Percentiles rank a stretch among this genome's conserved stretches.
Conservation (phyloP, 1,140 invertebrate genomes). For the Ericerus pela region DNA sequence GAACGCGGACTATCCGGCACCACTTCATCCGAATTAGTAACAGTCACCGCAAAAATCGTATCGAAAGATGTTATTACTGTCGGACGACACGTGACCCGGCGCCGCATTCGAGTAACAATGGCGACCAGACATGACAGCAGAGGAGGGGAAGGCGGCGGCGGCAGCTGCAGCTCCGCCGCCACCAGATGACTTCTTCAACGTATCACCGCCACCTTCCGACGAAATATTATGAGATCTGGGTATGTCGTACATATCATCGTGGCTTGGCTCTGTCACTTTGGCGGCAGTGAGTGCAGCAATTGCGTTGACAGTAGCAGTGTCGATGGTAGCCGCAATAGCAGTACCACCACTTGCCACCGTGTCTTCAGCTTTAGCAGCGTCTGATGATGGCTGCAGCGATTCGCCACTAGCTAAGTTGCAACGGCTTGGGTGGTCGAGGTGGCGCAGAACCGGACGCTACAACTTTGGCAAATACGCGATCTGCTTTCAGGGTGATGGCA, state of each 20-base stretch:
- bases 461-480: constrained; percentile 16
- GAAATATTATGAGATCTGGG: constrained; percentile 45
- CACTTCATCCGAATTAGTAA: constrained; percentile 23
- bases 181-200: constrained; percentile 10
- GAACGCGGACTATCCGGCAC: constrained; percentile 39
- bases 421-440: constrained; percentile 59
- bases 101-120: constrained; percentile 60
- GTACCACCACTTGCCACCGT: constrained; percentile 22
- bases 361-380: constrained; percentile 13
- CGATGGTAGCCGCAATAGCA: no score
- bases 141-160: no score
- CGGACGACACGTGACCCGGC: constrained; percentile 36
- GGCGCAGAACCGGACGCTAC: constrained; percentile 36
- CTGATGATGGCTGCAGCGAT: constrained; percentile 3
- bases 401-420: no score
- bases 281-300: not conserved
- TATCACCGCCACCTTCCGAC: constrained; percentile 25
- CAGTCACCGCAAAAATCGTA: constrained; percentile 35
- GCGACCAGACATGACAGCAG: constrained; percentile 31
- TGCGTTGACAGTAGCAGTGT: no score
- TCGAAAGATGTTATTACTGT: constrained; percentile 34
- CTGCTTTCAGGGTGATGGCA: constrained; percentile 11
- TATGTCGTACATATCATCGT: constrained; percentile 56
- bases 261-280: not conserved
- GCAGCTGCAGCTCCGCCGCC: no score